phyloP scores from a whole-genome alignment of 1,140 invertebrate species.

The Zaprionus africanus region DNA sequence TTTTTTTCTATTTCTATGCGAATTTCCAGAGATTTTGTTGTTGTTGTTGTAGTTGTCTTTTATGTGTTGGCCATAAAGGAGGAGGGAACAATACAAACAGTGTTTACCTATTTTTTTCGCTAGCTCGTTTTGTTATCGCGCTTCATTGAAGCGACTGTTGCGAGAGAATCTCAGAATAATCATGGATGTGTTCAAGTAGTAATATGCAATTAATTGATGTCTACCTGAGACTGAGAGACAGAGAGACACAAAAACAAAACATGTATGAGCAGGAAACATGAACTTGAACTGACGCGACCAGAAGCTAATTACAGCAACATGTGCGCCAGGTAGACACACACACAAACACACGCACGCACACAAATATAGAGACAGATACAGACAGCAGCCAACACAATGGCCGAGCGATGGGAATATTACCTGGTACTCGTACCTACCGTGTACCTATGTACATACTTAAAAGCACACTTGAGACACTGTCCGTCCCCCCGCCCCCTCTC shows the following conservation, averaged over 20 bases:
- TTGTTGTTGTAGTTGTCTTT: conserved; percentile 25
- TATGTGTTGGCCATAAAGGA: conserved; percentile 27
- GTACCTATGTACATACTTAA: conserved; percentile 6
- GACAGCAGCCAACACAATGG: conserved; percentile 1
- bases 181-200: conserved; percentile 41
- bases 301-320: conserved; percentile 37
- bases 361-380: too few species aligned
- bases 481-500: not conserved
- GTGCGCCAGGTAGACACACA: not conserved
- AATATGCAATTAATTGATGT: conserved; percentile 75
- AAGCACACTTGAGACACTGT: conserved; percentile 11
- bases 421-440: not conserved
- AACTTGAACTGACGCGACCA: conserved; percentile 58
- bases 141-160: conserved; percentile 67
- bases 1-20: conserved; percentile 52
- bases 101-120: conserved; percentile 52
- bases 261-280: conserved; percentile 53
- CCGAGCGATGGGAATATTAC: conserved; percentile 2
- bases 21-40: conserved; percentile 24
- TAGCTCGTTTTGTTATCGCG: conserved; percentile 42
- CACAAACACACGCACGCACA: too few species aligned
- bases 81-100: not conserved
- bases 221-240: conserved; percentile 5
- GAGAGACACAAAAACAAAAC: conserved; percentile 10
- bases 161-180: conserved; percentile 48